Percentiles rank a stretch among this genome's conserved stretches.
Evolutionary conservation across 2,113 vertebrate genomes (phyloP).

Genomic region (Brachypodius melanocephalos): DNA sequence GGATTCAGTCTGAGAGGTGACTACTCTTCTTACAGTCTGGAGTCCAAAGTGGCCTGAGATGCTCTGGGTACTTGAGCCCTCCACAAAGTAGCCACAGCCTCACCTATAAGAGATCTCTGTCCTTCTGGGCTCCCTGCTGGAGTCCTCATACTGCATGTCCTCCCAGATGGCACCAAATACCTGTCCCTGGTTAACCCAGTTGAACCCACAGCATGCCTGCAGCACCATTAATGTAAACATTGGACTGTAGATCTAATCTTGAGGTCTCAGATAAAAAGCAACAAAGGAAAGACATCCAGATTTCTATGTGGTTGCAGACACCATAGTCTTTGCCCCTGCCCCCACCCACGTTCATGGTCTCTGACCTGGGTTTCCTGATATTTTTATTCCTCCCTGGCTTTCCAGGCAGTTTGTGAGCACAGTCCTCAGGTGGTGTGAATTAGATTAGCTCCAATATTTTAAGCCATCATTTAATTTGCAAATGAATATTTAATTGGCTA

Average conservation of each 20-base stretch:
- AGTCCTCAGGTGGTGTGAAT: neutral
- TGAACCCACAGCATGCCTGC: neutral
- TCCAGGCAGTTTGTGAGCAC: neutral
- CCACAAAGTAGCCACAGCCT: neutral
- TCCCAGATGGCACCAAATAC: neutral
- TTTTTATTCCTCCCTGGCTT: neutral
- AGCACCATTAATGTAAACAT: neutral
- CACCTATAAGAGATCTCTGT: neutral
- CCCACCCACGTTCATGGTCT: neutral
- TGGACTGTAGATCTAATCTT: neutral
- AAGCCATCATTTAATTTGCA: constrained; percentile 26
- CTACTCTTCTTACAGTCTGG: neutral
- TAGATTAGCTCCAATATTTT: constrained; percentile 16
- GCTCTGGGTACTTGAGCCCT: neutral
- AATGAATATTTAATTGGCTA: constrained; percentile 3
- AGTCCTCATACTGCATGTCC: neutral
- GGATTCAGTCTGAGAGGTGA: neutral
- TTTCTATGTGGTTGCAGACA: neutral
- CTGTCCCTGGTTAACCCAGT: neutral
- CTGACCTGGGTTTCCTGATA: neutral
- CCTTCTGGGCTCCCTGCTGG: neutral
- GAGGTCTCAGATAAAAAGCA: neutral
- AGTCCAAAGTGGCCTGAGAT: neutral
- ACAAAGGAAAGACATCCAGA: neutral
- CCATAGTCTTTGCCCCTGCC: accelerated